Evolutionary conservation across 2,888 invertebrate genomes (phyloP).

Genomic region (Rhyacophila evoluta): DNA sequence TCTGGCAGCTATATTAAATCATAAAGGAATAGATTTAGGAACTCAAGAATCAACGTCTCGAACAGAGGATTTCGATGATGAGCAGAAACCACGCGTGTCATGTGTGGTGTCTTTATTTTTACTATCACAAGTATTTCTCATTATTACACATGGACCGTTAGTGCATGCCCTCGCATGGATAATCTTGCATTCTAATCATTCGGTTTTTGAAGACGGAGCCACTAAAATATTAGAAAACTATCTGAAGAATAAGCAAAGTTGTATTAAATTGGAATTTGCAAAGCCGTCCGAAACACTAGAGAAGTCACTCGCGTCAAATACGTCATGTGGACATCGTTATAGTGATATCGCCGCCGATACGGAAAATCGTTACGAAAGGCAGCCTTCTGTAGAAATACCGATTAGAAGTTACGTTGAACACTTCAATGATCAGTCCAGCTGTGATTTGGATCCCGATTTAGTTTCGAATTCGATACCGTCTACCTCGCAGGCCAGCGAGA

Average conservation of each 20-base stretch:
- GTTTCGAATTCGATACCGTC: constrained; percentile 68
- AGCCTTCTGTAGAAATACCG: constrained; percentile 25
- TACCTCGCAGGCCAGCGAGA: constrained; percentile 68
- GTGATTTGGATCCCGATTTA: constrained; percentile 68
- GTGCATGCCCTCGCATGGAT: constrained; percentile 93
- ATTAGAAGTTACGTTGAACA: constrained; percentile 36
- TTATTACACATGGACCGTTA: constrained; percentile 90
- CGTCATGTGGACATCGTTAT: constrained; percentile 40
- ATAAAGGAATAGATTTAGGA: constrained; percentile 69
- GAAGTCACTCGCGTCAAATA: constrained; percentile 73
- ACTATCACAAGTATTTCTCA: constrained; percentile 94
- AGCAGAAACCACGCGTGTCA: constrained; percentile 81
- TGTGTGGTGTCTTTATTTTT: constrained; percentile 92
- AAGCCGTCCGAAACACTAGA: constrained; percentile 83
- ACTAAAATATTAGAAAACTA: constrained; percentile 77
- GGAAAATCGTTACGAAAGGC: constrained; percentile 27
- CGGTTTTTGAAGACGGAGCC: constrained; percentile 77
- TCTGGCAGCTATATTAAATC: constrained; percentile 74
- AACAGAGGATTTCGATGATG: constrained; percentile 67
- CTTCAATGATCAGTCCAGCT: constrained; percentile 66
- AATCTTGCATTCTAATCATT: constrained; percentile 85
- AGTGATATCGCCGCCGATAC: constrained; percentile 30
- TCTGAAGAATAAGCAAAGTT: constrained; percentile 69
- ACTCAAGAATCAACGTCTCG: constrained; percentile 62
- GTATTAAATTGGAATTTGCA: constrained; percentile 73